Conservation (phyloP, 2,888 invertebrate genomes). For the Reticulitermes lucifugus region DNA sequence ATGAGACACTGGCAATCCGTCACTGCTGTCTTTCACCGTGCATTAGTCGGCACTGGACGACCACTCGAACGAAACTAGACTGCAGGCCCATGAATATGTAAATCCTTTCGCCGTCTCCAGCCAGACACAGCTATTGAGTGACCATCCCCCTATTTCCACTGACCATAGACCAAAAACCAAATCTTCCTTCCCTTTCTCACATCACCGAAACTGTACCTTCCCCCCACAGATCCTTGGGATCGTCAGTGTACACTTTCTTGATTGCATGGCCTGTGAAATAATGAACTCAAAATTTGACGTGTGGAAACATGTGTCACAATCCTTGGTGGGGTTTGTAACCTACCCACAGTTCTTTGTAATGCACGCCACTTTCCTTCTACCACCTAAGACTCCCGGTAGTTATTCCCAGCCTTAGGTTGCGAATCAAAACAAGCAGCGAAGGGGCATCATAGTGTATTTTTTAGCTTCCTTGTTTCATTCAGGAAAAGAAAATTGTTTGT, state of each 20-base stretch:
- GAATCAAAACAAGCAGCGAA: too few species aligned
- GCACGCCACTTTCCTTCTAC: too few species aligned
- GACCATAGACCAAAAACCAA: slow-evolving; percentile 29
- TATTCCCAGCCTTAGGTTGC: too few species aligned
- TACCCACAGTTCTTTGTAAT: too few species aligned
- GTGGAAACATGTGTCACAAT: too few species aligned
- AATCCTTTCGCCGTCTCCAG: slow-evolving; percentile 23
- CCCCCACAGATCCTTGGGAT: slow-evolving; percentile 3
- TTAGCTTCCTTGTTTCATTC: too few species aligned
- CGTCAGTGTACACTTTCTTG: slow-evolving; percentile 24
- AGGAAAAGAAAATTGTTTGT: too few species aligned
- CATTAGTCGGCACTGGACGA: neutral
- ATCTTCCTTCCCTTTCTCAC: neutral
- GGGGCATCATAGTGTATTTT: too few species aligned
- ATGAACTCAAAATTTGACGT: neutral
- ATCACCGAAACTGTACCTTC: neutral
- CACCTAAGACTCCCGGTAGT: too few species aligned
- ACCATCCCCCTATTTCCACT: slow-evolving; percentile 14
- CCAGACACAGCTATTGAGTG: slow-evolving; percentile 8
- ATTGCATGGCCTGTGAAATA: slow-evolving; percentile 7
- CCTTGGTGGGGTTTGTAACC: too few species aligned
- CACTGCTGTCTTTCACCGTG: slow-evolving; percentile 28
- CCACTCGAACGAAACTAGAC: slow-evolving; percentile 6
- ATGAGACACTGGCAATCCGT: slow-evolving; percentile 16
- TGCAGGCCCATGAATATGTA: slow-evolving; percentile 38